These are phyloP conservation scores for Micromys minutus DNA, from an alignment of 2,113 vertebrate genomes.

Conservation along the genomic window DNA sequence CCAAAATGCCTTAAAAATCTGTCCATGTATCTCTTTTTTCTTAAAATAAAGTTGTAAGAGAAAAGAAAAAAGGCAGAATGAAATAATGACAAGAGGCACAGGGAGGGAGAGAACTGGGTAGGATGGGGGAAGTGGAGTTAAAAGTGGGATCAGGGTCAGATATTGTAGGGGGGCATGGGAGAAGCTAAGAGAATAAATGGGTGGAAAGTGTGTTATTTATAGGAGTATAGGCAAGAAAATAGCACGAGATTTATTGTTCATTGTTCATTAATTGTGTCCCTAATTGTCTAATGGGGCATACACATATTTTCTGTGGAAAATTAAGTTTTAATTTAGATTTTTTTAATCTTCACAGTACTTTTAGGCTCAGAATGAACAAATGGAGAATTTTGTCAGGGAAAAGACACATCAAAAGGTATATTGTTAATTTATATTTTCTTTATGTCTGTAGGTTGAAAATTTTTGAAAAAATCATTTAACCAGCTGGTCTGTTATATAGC, in stretches of 20 bases:
- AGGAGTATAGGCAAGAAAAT: slow-evolving; percentile 17
- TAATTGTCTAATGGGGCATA: not conserved
- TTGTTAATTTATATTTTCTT: slow-evolving; percentile 47
- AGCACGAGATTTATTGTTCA: not conserved
- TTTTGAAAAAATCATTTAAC: slow-evolving; percentile 51
- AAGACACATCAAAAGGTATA: not conserved
- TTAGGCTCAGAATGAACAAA: not conserved
- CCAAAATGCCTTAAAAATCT: too few species aligned
- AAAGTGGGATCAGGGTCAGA: too few species aligned
- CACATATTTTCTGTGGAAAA: slow-evolving; percentile 12
- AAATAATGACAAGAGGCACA: too few species aligned
- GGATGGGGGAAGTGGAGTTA: too few species aligned
- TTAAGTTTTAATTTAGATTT: slow-evolving; percentile 23
- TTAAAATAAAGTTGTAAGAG: too few species aligned
- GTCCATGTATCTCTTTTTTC: too few species aligned
- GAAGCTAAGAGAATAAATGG: too few species aligned
- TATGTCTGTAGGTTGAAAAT: slow-evolving; percentile 60
- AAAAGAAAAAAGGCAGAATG: too few species aligned
- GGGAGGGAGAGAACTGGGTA: too few species aligned
- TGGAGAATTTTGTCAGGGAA: not conserved
- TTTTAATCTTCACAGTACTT: not conserved
- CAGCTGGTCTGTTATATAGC: slow-evolving; percentile 67
- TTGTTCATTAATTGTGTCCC: not conserved
- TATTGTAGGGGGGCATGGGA: too few species aligned
- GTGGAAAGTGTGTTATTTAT: not conserved